phyloP scores from a whole-genome alignment of 2,888 invertebrate genomes.

The Taphrorychus bicolor region DNA sequence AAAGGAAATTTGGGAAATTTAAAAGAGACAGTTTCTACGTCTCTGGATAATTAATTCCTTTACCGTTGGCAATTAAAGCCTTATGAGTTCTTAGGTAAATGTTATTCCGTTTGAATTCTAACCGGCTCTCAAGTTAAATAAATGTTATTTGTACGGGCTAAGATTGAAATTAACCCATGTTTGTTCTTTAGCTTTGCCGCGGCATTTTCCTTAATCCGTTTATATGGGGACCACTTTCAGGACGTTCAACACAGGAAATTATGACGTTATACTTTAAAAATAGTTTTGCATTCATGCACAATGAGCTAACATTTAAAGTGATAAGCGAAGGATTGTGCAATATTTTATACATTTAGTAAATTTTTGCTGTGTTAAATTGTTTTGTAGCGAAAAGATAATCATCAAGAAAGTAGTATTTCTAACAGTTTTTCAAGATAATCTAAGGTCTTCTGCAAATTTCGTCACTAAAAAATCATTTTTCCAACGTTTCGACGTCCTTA shows the following conservation, averaged over 20 bases:
- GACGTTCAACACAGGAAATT: background rate
- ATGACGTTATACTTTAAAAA: background rate
- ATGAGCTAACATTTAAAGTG: background rate
- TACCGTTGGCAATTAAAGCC: slow-evolving; percentile 1
- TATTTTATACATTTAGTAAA: too few species aligned
- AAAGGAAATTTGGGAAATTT: background rate
- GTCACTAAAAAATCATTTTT: too few species aligned
- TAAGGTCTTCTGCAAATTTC: too few species aligned
- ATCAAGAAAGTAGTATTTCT: too few species aligned
- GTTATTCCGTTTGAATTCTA: slow-evolving; percentile 44
- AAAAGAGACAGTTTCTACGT: background rate
- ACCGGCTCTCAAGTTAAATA: slow-evolving; percentile 42
- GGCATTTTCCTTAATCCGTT: background rate
- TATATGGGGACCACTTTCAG: background rate
- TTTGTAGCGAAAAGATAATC: too few species aligned
- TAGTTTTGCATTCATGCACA: background rate
- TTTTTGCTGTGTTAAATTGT: too few species aligned
- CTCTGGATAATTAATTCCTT: background rate
- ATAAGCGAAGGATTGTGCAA: background rate
- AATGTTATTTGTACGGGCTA: slow-evolving; percentile 43
- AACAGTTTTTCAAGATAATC: too few species aligned
- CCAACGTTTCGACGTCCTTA: too few species aligned
- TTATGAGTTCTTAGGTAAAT: slow-evolving; percentile 42
- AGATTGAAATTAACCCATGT: slow-evolving; percentile 36
- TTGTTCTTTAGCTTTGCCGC: slow-evolving; percentile 20